Base-by-base conservation (phyloP, 2,888 invertebrate species). In the Magallana nippona region DNA sequence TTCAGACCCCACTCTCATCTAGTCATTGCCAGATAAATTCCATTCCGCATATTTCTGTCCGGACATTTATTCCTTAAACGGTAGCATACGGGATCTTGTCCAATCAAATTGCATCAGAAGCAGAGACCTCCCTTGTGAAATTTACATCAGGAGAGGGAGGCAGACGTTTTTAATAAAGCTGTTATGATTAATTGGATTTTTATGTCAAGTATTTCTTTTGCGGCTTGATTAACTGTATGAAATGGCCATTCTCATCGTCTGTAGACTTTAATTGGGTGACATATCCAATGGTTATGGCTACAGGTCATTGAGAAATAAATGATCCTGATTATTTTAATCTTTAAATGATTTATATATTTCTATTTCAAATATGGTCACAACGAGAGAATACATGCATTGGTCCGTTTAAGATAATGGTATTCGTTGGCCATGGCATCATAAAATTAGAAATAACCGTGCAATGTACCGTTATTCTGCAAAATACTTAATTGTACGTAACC, bases 141-240 rank as follows among this genome's bases (percentile, higher is more conserved):
- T 22, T 27, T 22, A 71, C 71, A 71, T 22, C 22, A 71, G 71
- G 71, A 15, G 71, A 71, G 71, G 71, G 71, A 13, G 71, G 71
- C 27, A 22, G 71, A 15, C 71, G 15, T 32, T 71, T 19, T 32
- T 27, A 71, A 71, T 71, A 27, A 71, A 27, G 11, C 71, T 32
- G 13, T 15, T 27, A 2, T 71, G 32, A 71, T 71, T 71, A 71
- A 71, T 71, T 71, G 32, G 71, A 71, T 27, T 71, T 71, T 8
- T 27, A 27, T 22, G 3, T 27, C 27, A 71, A 27, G 13, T 22
- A 22, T 22, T 71, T 71, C 71, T 27, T 71, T 71, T 71, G 71
- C 32, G 71, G 71, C 22, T 32, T 71, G 11, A 15, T 27, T 13
- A 10, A 27, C 10, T 71, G 32, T 32, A 71, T 27, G 27, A 71